phyloP scores from a whole-genome alignment of 2,797 vertebrate species.

The Zenarchopterus dispar region DNA sequence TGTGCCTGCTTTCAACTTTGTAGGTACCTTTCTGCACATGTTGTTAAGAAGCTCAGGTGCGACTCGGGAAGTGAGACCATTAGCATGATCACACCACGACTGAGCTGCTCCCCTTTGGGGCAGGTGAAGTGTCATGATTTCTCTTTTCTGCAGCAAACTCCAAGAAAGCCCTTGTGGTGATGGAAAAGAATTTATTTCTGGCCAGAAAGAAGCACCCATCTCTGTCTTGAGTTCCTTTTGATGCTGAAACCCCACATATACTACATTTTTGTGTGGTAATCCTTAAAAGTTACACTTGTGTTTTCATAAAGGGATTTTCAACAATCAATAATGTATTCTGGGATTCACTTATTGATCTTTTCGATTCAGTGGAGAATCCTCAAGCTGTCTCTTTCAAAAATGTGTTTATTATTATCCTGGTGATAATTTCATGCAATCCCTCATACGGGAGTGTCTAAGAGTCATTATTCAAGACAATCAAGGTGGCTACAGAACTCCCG shows the following conservation, averaged over 20 bases:
- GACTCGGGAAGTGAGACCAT: slow-evolving; percentile 64
- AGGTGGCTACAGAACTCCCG: no score
- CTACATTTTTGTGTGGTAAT: no score
- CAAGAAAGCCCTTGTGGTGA: background rate
- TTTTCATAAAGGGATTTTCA: no score
- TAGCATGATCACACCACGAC: slow-evolving; percentile 67
- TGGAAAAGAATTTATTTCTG: slow-evolving; percentile 11
- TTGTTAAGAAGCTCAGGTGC: slow-evolving; percentile 65
- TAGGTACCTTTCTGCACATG: slow-evolving; percentile 3
- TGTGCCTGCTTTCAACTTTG: slow-evolving; percentile 9
- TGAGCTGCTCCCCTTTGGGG: slow-evolving; percentile 34
- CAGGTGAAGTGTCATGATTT: slow-evolving; percentile 5
- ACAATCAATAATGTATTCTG: no score
- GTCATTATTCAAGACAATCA: no score
- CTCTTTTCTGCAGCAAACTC: background rate
- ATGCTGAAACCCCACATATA: background rate
- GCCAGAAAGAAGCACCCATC: slow-evolving; percentile 1
- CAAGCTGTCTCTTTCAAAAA: no score
- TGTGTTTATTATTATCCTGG: no score
- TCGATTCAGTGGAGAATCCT: no score
- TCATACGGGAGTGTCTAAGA: no score
- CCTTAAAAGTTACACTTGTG: no score
- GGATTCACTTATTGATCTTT: no score
- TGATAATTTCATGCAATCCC: no score
- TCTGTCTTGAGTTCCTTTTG: background rate